Conservation (phyloP, 2,113 vertebrate genomes). For the Orcinus orca region DNA sequence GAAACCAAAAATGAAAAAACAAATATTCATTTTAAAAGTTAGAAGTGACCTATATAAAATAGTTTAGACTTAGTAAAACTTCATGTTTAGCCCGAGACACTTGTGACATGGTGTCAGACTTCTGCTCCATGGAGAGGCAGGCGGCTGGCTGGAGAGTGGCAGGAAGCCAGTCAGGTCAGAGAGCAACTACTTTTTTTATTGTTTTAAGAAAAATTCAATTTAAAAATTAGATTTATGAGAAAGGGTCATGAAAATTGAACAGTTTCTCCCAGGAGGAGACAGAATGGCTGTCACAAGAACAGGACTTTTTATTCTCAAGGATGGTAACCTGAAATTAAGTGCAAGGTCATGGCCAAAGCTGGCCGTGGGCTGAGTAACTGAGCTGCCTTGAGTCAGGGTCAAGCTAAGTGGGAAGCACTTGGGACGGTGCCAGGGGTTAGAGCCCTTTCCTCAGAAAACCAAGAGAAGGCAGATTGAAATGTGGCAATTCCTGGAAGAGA, state of each 20-base stretch:
- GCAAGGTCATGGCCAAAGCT: neutral
- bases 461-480: neutral
- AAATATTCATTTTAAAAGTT: neutral
- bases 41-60: neutral
- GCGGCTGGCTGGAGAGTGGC: neutral
- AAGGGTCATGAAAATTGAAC: neutral
- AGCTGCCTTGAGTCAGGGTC: neutral
- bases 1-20: neutral
- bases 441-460: neutral
- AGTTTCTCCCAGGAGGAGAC: conserved; percentile 11
- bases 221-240: conserved; percentile 41
- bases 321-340: neutral
- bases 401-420: neutral
- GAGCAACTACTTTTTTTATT: neutral
- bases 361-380: neutral
- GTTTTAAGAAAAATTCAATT: neutral
- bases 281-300: neutral
- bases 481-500: neutral
- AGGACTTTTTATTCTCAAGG: conserved; percentile 15
- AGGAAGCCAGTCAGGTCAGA: neutral
- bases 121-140: neutral
- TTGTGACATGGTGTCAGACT: neutral
- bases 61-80: neutral
- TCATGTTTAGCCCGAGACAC: neutral
- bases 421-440: neutral